phyloP scores from a whole-genome alignment of 2,113 vertebrate species.

The Laterallus jamaicensis region DNA sequence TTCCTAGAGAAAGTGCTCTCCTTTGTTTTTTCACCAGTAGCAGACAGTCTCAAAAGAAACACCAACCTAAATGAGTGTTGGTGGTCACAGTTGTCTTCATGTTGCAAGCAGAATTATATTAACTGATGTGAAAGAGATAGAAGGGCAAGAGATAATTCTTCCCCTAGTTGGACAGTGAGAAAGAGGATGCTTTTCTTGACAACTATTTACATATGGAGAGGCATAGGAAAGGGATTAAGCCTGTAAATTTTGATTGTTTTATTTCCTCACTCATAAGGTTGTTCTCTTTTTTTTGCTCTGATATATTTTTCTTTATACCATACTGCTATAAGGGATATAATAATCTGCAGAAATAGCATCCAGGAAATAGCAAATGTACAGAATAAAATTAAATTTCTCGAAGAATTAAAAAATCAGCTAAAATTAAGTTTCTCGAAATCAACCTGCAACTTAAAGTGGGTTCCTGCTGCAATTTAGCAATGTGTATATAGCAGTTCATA shows the following conservation, averaged over 20 bases:
- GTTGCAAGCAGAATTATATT: not conserved
- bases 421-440: not conserved
- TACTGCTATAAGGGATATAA: not conserved
- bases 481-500: not conserved
- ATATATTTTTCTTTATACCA: not conserved
- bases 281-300: not conserved
- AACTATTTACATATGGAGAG: not conserved
- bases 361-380: not conserved
- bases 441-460: not conserved
- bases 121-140: not conserved
- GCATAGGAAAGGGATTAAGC: not conserved
- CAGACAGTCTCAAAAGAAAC: not conserved
- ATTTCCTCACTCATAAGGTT: not conserved
- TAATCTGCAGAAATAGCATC: not conserved
- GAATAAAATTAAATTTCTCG: not conserved
- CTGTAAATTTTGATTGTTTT: not conserved
- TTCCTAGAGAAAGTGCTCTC: not conserved
- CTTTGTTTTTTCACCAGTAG: not conserved
- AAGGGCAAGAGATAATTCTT: rapidly evolving
- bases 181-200: not conserved
- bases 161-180: not conserved
- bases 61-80: not conserved
- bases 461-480: not conserved
- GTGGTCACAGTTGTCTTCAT: not conserved
- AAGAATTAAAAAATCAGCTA: not conserved